Evolutionary conservation across 1,140 invertebrate species (phyloP).

Genomic region (Drosophila watanabei): DNA sequence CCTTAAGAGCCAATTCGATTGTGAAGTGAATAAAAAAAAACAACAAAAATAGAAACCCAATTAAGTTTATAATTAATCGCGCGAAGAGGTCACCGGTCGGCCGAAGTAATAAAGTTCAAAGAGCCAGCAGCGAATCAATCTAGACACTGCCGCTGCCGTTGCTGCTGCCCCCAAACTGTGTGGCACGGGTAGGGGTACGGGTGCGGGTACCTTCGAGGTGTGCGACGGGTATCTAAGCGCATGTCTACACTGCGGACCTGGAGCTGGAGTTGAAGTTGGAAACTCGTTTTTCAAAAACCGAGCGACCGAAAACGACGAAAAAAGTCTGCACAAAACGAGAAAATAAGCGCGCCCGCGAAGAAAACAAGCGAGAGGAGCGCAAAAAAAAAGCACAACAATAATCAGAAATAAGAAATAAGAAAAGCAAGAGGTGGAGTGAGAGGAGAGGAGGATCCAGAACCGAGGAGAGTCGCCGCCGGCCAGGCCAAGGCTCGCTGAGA

Average conservation of each 20-base stretch:
- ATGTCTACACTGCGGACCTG: slow-evolving; percentile 55
- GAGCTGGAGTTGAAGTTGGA: slow-evolving; percentile 71
- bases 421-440: slow-evolving; percentile 26
- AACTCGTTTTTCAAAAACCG: slow-evolving; percentile 77
- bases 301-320: slow-evolving; percentile 39
- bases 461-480: slow-evolving; percentile 23
- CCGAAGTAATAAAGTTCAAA: slow-evolving; percentile 32
- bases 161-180: slow-evolving; percentile 12
- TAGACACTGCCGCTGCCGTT: slow-evolving; percentile 4
- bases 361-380: slow-evolving; percentile 49
- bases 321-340: slow-evolving; percentile 74
- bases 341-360: slow-evolving; percentile 62
- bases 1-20: slow-evolving; percentile 6
- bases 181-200: slow-evolving; percentile 39
- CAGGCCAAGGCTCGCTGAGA: slow-evolving; percentile 38
- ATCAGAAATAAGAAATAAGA: slow-evolving; percentile 33
- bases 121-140: slow-evolving; percentile 26
- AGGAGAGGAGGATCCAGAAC: slow-evolving; percentile 42
- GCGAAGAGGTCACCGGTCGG: slow-evolving; percentile 23
- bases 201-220: slow-evolving; percentile 68
- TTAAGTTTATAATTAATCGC: slow-evolving; percentile 53
- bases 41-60: slow-evolving; percentile 37
- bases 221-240: slow-evolving; percentile 70
- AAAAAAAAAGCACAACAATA: slow-evolving; percentile 43
- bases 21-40: slow-evolving; percentile 6